Conservation (phyloP, 2,797 vertebrate genomes). For the Botia almorhae region DNA sequence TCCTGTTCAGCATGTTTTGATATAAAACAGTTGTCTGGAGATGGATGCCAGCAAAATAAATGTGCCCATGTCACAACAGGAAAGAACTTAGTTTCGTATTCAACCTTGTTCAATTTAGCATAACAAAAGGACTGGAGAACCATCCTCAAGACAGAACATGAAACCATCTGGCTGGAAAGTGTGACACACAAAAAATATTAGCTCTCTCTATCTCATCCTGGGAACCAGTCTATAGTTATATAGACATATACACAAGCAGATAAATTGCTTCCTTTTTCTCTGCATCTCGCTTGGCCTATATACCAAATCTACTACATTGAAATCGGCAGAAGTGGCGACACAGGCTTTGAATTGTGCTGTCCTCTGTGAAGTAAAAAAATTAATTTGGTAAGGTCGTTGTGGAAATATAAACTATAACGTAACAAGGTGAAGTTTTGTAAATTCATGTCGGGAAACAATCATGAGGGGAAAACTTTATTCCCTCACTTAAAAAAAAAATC, state of each 20-base stretch:
- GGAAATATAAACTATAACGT: constrained; percentile 47
- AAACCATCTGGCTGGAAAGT: constrained; percentile 36
- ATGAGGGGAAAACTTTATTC: constrained; percentile 30
- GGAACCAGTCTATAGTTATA: constrained; percentile 39
- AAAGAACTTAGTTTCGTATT: constrained; percentile 3
- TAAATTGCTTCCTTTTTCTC: constrained; percentile 53
- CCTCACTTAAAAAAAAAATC: neutral
- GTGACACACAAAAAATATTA: constrained; percentile 53
- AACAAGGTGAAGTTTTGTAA: constrained; percentile 32
- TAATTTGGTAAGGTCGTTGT: constrained; percentile 58
- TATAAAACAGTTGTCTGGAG: constrained; percentile 19
- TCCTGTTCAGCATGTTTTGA: neutral
- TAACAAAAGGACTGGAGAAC: constrained; percentile 40
- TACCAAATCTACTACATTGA: constrained; percentile 52
- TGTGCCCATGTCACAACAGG: neutral
- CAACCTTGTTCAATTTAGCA: constrained; percentile 55
- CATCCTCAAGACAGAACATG: constrained; percentile 36
- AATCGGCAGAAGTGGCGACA: constrained; percentile 52
- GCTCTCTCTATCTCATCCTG: constrained; percentile 35
- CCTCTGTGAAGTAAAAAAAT: constrained; percentile 47
- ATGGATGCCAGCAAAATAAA: constrained; percentile 44
- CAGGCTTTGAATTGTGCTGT: constrained; percentile 52
- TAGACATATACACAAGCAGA: constrained; percentile 50
- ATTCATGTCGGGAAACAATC: constrained; percentile 28
- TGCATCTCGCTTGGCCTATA: constrained; percentile 15